Evolutionary conservation across 2,888 invertebrate genomes (phyloP).

Genomic region (Nipponacmea schrenckii): DNA sequence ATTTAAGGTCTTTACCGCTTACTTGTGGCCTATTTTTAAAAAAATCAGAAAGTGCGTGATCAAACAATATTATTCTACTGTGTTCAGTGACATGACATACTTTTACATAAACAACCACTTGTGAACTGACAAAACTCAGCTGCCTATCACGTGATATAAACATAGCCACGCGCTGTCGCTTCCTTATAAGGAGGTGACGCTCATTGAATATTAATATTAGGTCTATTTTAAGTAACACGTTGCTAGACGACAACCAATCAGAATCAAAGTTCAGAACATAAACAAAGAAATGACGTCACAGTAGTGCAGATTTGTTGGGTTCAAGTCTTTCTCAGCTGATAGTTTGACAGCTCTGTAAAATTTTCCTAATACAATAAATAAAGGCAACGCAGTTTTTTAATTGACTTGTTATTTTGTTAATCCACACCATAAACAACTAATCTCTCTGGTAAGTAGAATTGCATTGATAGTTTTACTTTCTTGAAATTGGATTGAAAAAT

Average conservation of each 20-base stretch:
- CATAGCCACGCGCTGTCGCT: slow-evolving; percentile 27
- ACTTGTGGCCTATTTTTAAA: too few relatives aligned
- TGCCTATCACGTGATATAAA: slow-evolving; percentile 33
- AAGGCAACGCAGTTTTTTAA: not conserved
- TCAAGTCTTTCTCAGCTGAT: slow-evolving; percentile 38
- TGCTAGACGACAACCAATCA: slow-evolving; percentile 30
- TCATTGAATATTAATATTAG: slow-evolving; percentile 51
- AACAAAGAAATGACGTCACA: slow-evolving; percentile 39
- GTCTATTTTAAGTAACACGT: slow-evolving; percentile 30
- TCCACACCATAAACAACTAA: not conserved
- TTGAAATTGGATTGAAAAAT: too few relatives aligned
- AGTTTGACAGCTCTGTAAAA: slow-evolving; percentile 10
- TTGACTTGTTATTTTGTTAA: not conserved
- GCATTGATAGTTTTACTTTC: too few relatives aligned
- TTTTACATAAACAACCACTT: not conserved
- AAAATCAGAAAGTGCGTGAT: too few relatives aligned
- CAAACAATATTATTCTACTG: too few relatives aligned
- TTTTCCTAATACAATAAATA: not conserved
- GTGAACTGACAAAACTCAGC: slow-evolving; percentile 22
- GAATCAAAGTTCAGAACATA: slow-evolving; percentile 23
- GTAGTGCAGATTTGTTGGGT: slow-evolving; percentile 27
- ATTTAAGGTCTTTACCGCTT: too few relatives aligned
- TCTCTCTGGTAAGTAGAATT: not conserved
- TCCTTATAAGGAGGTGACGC: slow-evolving; percentile 28
- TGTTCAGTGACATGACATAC: too few relatives aligned